Base-by-base conservation (phyloP, 2,797 vertebrate genomes). In the Megalops cyprinoides region DNA sequence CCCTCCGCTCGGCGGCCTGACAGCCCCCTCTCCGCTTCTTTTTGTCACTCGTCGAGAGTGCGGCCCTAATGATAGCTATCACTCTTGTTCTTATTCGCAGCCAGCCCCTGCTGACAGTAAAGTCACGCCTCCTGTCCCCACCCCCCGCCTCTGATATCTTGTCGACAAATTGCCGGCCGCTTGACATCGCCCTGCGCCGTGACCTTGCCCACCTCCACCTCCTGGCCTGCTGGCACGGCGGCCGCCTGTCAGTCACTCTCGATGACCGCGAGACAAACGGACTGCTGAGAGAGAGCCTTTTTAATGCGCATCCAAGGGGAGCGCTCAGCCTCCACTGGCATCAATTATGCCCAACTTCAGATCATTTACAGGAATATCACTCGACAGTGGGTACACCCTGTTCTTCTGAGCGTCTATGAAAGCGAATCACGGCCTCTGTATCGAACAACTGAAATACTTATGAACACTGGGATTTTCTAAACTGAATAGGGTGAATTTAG, bases 61-160 rank as follows among this genome's bases (percentile, higher is more conserved):
- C 37, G 67, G 39, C 39, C 67, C 39, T 71, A 71, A 71, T 71
- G 37, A 71, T 71, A 71, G 67, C 67, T 44, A 71, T 71, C 20
- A 71, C 2, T 42, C 67, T 71, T 42, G 44, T 23, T 71, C 8
- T 20, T 1, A 20, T 23, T 37, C 37, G 10, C 1, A 42, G 4
- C 25, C 37, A 44, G 15, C 39, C 44, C 34, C 67, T 39, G 6
- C 37, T 20, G 37, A 39, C 18, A 44, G 42, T 71, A 12, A n/a
- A 44, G 39, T 44, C 67, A 71, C 71, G 18, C 37, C 7, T 23
- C 67, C 39, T 28, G 8, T 10, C 65, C 15, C 34, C 20, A 20
- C 67, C 7, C 3, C 31, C n/a, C n/a, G n/a, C n/a, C n/a, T 25
- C 18, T 53, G 18, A 53, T 12, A 53, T 31, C 8, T 31, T 14